These are phyloP conservation scores for Diachasma alloeum DNA, from an alignment of 1,140 invertebrate species.

Conservation along the genomic window DNA sequence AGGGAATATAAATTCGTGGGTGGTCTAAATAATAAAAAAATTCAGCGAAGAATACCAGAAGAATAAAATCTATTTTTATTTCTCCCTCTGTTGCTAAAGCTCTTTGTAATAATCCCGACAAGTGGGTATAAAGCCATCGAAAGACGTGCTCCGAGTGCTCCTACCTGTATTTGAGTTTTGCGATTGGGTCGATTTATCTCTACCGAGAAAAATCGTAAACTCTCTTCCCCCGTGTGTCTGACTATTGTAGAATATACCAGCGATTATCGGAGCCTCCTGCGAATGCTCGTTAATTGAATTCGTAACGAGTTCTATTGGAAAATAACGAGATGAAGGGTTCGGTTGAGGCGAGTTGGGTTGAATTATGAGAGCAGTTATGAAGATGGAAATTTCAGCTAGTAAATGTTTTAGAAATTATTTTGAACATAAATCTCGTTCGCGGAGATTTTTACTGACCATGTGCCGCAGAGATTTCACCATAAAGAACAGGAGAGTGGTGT, in stretches of 20 bases:
- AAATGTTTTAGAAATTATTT: background rate
- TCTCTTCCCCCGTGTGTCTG: background rate
- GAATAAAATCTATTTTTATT: background rate
- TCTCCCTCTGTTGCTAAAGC: background rate
- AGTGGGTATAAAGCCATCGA: background rate
- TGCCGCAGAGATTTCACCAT: background rate
- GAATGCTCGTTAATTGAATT: slow-evolving; percentile 7
- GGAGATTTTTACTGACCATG: background rate
- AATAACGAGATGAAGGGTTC: background rate
- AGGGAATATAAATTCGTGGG: background rate
- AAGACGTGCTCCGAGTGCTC: slow-evolving; percentile 1
- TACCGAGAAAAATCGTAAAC: slow-evolving; percentile 20
- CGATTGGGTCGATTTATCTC: slow-evolving; percentile 8
- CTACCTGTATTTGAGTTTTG: background rate
- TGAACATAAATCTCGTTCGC: background rate
- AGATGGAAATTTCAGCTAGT: background rate
- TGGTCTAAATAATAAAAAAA: background rate
- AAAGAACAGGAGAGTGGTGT: background rate
- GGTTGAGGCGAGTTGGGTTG: background rate
- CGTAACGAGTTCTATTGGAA: slow-evolving; percentile 1
- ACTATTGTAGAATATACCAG: background rate
- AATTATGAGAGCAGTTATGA: slow-evolving; percentile 11
- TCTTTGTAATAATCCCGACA: background rate
- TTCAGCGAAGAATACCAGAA: background rate
- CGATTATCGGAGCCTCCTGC: background rate